Evolutionary conservation across 1,140 invertebrate genomes (phyloP).

Genomic region (Anthonomus grandis): DNA sequence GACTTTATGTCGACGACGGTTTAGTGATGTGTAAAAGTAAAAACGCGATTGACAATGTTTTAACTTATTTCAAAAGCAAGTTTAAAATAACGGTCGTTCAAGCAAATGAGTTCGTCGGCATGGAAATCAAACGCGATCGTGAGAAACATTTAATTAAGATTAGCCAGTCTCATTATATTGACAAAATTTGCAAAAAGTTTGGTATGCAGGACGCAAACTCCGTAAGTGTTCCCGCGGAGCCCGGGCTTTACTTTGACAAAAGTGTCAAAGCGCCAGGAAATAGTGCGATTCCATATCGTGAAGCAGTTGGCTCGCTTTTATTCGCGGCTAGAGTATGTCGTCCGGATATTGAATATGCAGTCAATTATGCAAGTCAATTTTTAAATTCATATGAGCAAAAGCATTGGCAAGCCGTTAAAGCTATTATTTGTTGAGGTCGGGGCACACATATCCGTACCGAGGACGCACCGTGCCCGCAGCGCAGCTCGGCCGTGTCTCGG

Average conservation of each 20-base stretch:
- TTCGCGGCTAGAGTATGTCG: slow-evolving; percentile 44
- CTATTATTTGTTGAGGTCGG: slow-evolving; percentile 42
- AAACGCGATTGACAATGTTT: slow-evolving; percentile 1
- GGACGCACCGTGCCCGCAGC: no score
- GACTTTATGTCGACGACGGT: slow-evolving; percentile 20
- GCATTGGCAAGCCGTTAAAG: slow-evolving; percentile 45
- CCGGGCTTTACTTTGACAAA: neutral
- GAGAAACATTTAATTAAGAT: slow-evolving; percentile 5
- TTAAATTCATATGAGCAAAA: slow-evolving; percentile 26
- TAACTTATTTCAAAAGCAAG: slow-evolving; percentile 1
- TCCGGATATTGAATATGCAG: slow-evolving; percentile 49
- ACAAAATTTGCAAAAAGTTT: slow-evolving; percentile 23
- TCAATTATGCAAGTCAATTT: slow-evolving; percentile 39
- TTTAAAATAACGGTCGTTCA: slow-evolving; percentile 12
- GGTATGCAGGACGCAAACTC: slow-evolving; percentile 12
- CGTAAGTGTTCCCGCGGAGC: slow-evolving; percentile 1
- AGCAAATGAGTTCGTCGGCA: slow-evolving; percentile 9
- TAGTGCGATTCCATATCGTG: slow-evolving; percentile 34
- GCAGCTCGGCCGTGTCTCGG: no score
- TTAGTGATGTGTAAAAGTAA: slow-evolving; percentile 7
- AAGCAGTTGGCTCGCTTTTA: slow-evolving; percentile 46
- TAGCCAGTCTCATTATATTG: slow-evolving; percentile 10
- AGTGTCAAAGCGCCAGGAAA: neutral
- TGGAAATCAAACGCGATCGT: slow-evolving; percentile 6
- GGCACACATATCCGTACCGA: no score